Conservation (phyloP, 2,888 invertebrate genomes). For the Vanessa cardui region DNA sequence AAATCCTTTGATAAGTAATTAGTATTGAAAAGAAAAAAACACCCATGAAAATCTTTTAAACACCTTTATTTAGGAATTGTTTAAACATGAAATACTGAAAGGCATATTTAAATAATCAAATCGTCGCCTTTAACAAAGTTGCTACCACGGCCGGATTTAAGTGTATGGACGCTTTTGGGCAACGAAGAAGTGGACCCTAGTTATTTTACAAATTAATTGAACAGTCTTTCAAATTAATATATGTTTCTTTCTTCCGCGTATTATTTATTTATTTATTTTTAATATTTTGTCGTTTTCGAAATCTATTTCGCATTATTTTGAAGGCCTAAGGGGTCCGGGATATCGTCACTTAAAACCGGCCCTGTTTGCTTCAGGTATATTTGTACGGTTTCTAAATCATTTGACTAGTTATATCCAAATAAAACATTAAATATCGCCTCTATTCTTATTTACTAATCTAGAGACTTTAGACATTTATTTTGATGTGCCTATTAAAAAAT, state of each 20-base stretch:
- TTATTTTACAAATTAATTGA: too few species aligned
- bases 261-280: too few species aligned
- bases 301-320: too few species aligned
- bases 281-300: too few species aligned
- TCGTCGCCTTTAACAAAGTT: not conserved
- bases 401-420: conserved; percentile 41
- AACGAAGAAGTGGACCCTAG: too few species aligned
- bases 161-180: too few species aligned
- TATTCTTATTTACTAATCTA: conserved; percentile 28
- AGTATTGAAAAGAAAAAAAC: conserved; percentile 1
- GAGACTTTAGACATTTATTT: not conserved
- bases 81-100: conserved; percentile 24
- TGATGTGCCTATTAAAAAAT: conserved; percentile 6
- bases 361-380: not conserved
- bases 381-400: conserved; percentile 19
- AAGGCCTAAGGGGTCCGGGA: too few species aligned
- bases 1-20: too few species aligned
- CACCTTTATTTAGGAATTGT: conserved; percentile 9
- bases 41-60: not conserved
- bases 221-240: too few species aligned
- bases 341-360: not conserved
- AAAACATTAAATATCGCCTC: conserved; percentile 31
- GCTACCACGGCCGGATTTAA: too few species aligned
- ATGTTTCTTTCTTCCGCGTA: too few species aligned
- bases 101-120: conserved; percentile 16